These are phyloP conservation scores for Astyanax mexicanus DNA, from an alignment of 2,797 vertebrate genomes.

Conservation along the genomic window DNA sequence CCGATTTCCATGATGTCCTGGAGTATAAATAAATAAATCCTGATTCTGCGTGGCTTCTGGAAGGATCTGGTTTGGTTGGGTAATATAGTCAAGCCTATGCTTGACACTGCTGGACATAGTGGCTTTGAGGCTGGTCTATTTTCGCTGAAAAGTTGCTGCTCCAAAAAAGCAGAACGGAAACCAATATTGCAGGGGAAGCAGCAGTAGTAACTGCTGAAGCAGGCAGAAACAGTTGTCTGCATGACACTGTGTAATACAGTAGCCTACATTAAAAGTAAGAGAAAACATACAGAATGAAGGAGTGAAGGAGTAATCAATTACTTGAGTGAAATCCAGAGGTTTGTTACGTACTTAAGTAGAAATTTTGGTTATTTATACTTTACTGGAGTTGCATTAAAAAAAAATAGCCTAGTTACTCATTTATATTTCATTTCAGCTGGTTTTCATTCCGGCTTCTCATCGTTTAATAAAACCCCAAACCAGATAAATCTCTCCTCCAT, in stretches of 20 bases:
- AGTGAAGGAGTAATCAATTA: conserved; percentile 8
- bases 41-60: background rate
- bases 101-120: conserved; percentile 46
- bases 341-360: too few relatives aligned
- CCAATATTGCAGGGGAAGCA: conserved; percentile 45
- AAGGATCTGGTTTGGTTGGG: conserved; percentile 27
- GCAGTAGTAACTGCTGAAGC: conserved; percentile 29
- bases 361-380: too few relatives aligned
- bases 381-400: too few relatives aligned
- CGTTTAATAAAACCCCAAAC: too few relatives aligned
- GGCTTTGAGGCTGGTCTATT: conserved; percentile 53
- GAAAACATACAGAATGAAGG: background rate
- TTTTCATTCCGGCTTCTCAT: too few relatives aligned
- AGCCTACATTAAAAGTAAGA: background rate
- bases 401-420: too few relatives aligned
- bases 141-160: conserved; percentile 45
- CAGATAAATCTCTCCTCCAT: too few relatives aligned
- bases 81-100: conserved; percentile 36
- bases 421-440: too few relatives aligned
- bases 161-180: conserved; percentile 55
- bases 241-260: background rate
- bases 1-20: conserved; percentile 35
- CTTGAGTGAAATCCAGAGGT: background rate
- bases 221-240: conserved; percentile 18
- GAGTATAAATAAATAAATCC: background rate